Evolutionary conservation across 2,113 vertebrate species (phyloP).

Genomic region (Ophthalmolycus amberensis): DNA sequence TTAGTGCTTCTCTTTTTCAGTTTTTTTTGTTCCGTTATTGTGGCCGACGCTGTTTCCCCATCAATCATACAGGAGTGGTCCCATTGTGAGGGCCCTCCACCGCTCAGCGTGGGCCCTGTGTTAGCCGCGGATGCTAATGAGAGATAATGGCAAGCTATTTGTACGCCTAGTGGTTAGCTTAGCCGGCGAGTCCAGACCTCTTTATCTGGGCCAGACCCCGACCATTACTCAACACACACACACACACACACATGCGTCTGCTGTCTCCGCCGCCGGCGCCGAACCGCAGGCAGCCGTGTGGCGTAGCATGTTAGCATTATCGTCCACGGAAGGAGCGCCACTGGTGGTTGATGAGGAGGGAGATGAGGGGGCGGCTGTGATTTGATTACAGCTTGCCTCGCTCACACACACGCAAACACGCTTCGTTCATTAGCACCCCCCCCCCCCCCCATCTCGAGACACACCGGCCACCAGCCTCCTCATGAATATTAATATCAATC

Average conservation of each 20-base stretch:
- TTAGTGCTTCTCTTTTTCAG: slow-evolving; percentile 52
- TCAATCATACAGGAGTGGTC: slow-evolving; percentile 73
- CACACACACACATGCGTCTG: too few relatives aligned
- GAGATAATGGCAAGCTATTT: slow-evolving; percentile 75
- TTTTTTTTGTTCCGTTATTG: slow-evolving; percentile 67
- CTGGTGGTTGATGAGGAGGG: slow-evolving; percentile 76
- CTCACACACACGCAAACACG: neutral
- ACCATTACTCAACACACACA: slow-evolving; percentile 60
- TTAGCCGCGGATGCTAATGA: slow-evolving; percentile 82
- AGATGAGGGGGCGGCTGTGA: slow-evolving; percentile 69
- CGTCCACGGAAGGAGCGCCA: slow-evolving; percentile 46
- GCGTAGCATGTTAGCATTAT: slow-evolving; percentile 42
- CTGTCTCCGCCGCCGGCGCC: neutral
- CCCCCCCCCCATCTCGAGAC: slow-evolving; percentile 27
- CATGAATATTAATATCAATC: slow-evolving; percentile 75
- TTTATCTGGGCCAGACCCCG: slow-evolving; percentile 57
- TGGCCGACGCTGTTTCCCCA: slow-evolving; percentile 64
- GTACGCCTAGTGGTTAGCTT: slow-evolving; percentile 67
- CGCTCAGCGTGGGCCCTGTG: slow-evolving; percentile 65
- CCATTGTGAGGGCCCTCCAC: slow-evolving; percentile 70
- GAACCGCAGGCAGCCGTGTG: slow-evolving; percentile 32
- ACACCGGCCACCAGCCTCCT: slow-evolving; percentile 65
- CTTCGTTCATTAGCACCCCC: slow-evolving; percentile 69
- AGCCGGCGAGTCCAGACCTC: slow-evolving; percentile 60
- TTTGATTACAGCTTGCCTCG: slow-evolving; percentile 73